A percentile compares a stretch with the other conserved stretches of the same genome.
Evolutionary conservation across 2,113 vertebrate species (phyloP).

Genomic region (Daphoenositta chrysoptera): DNA sequence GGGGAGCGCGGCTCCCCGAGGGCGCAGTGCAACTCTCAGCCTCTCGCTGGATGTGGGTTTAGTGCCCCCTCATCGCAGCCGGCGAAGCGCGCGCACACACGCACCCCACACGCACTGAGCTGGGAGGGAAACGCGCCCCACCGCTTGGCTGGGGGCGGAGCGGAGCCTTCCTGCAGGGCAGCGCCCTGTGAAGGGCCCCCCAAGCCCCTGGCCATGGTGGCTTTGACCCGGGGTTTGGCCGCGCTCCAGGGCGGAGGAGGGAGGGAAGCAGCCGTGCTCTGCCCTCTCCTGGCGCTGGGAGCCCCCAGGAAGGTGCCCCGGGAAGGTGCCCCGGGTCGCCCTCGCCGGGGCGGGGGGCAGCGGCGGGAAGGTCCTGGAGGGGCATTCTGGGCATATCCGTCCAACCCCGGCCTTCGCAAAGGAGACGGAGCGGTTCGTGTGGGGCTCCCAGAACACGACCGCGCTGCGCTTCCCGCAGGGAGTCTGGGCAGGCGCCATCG

Average conservation of each 20-base stretch:
- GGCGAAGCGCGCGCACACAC: background rate
- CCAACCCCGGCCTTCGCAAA: fast-evolving
- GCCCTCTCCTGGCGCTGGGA: background rate
- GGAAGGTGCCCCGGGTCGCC: background rate
- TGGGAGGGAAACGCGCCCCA: background rate
- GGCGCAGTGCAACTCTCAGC: too few species aligned
- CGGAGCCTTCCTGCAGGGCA: background rate
- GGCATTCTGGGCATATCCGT: background rate
- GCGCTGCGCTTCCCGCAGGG: background rate
- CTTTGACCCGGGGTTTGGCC: background rate
- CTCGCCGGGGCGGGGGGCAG: too few species aligned
- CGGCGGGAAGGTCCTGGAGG: background rate
- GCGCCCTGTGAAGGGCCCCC: background rate
- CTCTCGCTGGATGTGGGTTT: background rate
- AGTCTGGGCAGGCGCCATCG: fast-evolving
- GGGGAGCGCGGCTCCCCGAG: background rate
- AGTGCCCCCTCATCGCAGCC: too few species aligned
- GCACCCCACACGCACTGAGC: background rate
- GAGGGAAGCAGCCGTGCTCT: background rate
- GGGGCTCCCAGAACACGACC: too few species aligned
- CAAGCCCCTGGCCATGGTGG: background rate
- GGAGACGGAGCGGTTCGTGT: background rate
- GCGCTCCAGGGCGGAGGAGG: background rate
- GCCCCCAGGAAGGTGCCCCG: background rate
- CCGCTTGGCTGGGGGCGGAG: background rate